Evolutionary conservation across 2,888 invertebrate genomes (phyloP).

Genomic region (Mythimna ferrago): DNA sequence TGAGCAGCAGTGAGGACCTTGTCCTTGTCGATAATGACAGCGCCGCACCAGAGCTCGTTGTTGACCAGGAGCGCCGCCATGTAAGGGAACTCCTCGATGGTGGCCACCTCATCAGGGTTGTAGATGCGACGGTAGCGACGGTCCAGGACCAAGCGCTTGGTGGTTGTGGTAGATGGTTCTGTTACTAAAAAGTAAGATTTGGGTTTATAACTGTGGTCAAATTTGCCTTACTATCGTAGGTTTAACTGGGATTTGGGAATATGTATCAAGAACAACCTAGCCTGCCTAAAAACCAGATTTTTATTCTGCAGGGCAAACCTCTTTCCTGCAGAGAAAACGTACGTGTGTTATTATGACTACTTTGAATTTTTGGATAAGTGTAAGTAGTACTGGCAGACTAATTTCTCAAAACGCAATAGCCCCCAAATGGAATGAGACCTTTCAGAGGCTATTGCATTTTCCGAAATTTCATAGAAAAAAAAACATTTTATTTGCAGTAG

Average conservation of each 20-base stretch:
- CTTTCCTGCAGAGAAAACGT: too few relatives aligned
- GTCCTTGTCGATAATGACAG: conserved; percentile 77
- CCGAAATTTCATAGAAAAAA: too few relatives aligned
- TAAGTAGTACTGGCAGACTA: too few relatives aligned
- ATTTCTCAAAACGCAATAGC: too few relatives aligned
- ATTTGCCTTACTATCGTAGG: background rate
- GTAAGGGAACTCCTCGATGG: conserved; percentile 78
- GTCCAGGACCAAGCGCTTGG: conserved; percentile 70
- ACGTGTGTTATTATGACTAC: too few relatives aligned
- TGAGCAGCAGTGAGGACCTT: conserved; percentile 84
- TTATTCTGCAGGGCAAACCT: too few relatives aligned
- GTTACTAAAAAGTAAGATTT: conserved; percentile 14
- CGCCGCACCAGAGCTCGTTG: conserved; percentile 85
- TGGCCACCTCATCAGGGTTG: conserved; percentile 82
- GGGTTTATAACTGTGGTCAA: background rate
- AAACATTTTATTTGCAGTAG: too few relatives aligned
- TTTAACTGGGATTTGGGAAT: background rate
- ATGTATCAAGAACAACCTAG: background rate
- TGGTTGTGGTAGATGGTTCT: conserved; percentile 31
- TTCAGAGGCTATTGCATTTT: too few relatives aligned
- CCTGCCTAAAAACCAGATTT: too few relatives aligned
- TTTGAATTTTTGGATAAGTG: too few relatives aligned
- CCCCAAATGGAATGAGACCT: too few relatives aligned
- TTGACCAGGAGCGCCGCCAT: conserved; percentile 84
- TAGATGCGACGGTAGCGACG: conserved; percentile 82